Evolutionary conservation across 2,888 invertebrate species (phyloP).

Genomic region (Zaprionus bogoriensis): DNA sequence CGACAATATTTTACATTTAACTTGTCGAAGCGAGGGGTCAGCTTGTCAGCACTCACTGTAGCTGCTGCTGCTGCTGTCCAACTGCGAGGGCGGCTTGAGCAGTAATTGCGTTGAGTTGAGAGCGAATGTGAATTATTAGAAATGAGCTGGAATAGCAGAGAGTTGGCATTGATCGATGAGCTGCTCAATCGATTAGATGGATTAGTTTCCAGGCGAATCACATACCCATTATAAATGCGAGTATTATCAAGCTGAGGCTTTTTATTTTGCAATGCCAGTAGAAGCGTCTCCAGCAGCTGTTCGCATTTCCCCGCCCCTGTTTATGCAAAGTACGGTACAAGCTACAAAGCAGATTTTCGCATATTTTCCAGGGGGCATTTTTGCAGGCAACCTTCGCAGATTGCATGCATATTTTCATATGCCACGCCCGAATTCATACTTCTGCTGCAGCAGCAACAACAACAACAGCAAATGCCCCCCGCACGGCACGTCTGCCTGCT

Average conservation of each 20-base stretch:
- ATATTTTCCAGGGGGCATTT: neutral
- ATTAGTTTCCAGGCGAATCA: neutral
- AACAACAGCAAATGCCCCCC: neutral
- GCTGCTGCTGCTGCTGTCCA: neutral
- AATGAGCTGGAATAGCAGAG: too few relatives aligned
- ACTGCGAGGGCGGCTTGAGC: conserved; percentile 18
- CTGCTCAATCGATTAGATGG: neutral
- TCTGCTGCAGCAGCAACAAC: conserved; percentile 19
- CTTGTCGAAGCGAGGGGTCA: conserved; percentile 19
- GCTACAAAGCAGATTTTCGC: too few relatives aligned
- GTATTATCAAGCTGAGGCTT: neutral
- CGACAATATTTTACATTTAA: conserved; percentile 28
- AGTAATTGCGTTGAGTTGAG: neutral
- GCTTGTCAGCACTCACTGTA: conserved; percentile 25
- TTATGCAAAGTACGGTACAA: neutral
- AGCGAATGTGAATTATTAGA: too few relatives aligned
- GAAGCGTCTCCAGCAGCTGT: too few relatives aligned
- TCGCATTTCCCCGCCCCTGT: too few relatives aligned
- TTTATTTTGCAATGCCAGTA: too few relatives aligned
- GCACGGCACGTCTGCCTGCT: neutral
- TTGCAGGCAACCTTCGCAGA: conserved; percentile 28
- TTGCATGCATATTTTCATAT: conserved; percentile 30
- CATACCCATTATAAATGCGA: neutral
- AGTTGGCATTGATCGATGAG: neutral
- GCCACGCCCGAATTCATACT: conserved; percentile 36